Conservation (phyloP, 2,888 invertebrate genomes). For the Bhutanitis thaidina region DNA sequence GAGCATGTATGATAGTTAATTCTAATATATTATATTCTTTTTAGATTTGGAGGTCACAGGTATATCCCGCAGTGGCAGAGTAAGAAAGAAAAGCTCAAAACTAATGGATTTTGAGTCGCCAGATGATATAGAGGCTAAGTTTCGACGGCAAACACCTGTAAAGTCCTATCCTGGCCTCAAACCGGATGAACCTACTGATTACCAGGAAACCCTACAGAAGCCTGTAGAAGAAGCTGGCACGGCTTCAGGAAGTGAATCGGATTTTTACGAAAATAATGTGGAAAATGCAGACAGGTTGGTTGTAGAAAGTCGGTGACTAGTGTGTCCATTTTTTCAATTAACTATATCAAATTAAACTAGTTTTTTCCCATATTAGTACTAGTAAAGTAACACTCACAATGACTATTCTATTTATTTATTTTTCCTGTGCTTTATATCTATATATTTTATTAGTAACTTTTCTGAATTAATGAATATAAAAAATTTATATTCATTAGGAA, state of each 20-base stretch:
- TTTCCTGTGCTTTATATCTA: too few relatives aligned
- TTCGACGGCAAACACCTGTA: slow-evolving; percentile 58
- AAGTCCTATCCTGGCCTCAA: slow-evolving; percentile 47
- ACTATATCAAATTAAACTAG: too few relatives aligned
- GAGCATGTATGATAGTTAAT: background rate
- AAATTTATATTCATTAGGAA: too few relatives aligned
- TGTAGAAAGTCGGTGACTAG: background rate
- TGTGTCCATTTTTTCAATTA: too few relatives aligned
- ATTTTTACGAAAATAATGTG: slow-evolving; percentile 66
- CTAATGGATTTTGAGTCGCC: slow-evolving; percentile 95
- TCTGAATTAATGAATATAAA: too few relatives aligned
- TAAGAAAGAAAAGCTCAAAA: slow-evolving; percentile 96
- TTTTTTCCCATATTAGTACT: too few relatives aligned
- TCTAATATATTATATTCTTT: slow-evolving; percentile 9
- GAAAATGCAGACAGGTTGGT: slow-evolving; percentile 66
- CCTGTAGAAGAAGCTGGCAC: slow-evolving; percentile 52
- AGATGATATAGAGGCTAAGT: slow-evolving; percentile 88
- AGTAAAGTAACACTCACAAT: too few relatives aligned
- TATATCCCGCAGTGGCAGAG: slow-evolving; percentile 92
- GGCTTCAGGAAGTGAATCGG: slow-evolving; percentile 68
- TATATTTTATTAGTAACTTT: too few relatives aligned
- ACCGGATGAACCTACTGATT: slow-evolving; percentile 50
- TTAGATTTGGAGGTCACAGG: slow-evolving; percentile 90
- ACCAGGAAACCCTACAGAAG: slow-evolving; percentile 38
- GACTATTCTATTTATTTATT: too few relatives aligned